Base-by-base conservation (phyloP, 2,888 invertebrate genomes). In the Chironomus riparius region DNA sequence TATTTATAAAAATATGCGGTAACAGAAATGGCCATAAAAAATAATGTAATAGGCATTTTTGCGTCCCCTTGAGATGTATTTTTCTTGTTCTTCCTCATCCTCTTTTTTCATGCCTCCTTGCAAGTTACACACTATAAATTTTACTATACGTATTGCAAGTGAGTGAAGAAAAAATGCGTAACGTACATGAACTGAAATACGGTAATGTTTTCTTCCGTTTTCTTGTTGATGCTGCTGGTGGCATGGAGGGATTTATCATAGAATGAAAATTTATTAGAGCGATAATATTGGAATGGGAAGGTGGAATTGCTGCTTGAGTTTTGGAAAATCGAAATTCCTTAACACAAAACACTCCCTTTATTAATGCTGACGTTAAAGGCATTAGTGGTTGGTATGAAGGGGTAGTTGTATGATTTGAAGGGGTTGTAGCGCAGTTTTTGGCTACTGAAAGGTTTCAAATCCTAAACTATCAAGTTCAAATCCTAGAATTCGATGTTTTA, bases 11-110 rank as follows among this genome's bases (percentile, higher is more conserved):
- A 38, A 38, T 38, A 38, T 38, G 71, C 28, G 71, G 71, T 72
- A 38, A 65, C 21, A 65, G 21, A 15, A 74, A 74, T 61, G 74
- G 22, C 74, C 74, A 74, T 74, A 74, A 74, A 74, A 74, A 74
- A 47, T 74, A 74, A 74, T 74, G 74, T 74, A 74, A 74, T 68
- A 47, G 38, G 74, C 74, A 24, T 24, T 74, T 24, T 68, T 65
- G 74, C 24, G 21, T 24, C 68, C 74, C 68, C 74, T 68, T 68
- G 74, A 68, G 74, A 68, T 73, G 22, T n/a, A 28, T 65, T 38
- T 50, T 38, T 38, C 38, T 38, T 38, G 38, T 38, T 38, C 38
- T 38, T 38, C n/a, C 38, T 47, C 12, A n/a, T 48, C 50, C 61
- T 72, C 50, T 61, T 62, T 38, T n/a, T 24, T 72, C 38, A 38